Conservation (phyloP, 2,888 invertebrate genomes). For the Loripinus fragilis region DNA sequence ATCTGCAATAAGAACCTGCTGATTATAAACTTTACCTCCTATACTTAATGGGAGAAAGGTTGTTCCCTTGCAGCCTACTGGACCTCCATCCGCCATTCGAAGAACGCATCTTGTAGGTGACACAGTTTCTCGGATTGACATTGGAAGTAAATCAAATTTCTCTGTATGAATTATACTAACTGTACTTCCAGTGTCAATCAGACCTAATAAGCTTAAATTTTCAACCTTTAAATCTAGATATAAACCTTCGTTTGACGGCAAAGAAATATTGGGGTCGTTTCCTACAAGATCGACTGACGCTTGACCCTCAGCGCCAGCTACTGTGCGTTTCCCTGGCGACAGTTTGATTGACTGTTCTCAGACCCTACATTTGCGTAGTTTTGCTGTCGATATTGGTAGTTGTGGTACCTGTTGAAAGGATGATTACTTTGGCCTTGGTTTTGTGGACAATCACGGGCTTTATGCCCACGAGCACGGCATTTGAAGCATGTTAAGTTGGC, state of each 20-base stretch:
- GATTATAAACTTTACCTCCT: background rate
- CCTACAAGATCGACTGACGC: background rate
- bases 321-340: too few relatives aligned
- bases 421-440: background rate
- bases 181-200: background rate
- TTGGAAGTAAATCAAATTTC: background rate
- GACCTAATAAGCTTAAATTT: background rate
- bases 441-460: background rate
- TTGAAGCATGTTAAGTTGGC: background rate
- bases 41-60: background rate
- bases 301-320: too few relatives aligned
- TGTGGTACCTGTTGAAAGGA: background rate
- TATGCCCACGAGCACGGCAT: background rate
- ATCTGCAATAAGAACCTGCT: background rate
- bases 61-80: constrained; percentile 5
- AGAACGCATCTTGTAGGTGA: background rate
- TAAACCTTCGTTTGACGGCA: background rate
- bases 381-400: background rate
- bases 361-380: too few relatives aligned
- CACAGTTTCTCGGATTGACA: background rate
- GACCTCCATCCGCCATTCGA: constrained; percentile 18
- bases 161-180: background rate
- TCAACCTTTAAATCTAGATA: background rate
- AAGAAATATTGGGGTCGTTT: background rate
- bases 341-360: too few relatives aligned